Base-by-base conservation (phyloP, 1,140 invertebrate species). In the Pseudomyrmex sp. region DNA sequence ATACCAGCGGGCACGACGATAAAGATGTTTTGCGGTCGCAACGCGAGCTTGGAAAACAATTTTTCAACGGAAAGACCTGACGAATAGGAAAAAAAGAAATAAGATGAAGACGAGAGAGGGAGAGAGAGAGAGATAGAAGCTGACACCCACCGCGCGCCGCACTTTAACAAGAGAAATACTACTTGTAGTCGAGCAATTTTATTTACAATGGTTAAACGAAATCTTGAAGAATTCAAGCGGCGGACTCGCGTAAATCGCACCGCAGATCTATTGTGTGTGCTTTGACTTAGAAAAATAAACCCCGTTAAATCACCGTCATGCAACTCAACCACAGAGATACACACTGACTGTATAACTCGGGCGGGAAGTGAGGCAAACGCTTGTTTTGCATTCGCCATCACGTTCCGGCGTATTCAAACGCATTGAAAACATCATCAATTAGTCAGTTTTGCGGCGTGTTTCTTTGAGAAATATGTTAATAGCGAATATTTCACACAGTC, bases 151-250 rank as follows among this genome's bases (percentile, higher is more conserved):
- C 35, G 65, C 76, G 76, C 13, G 9, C 50, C 52, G 20, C 72
- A 48, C 76, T 80, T 80, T 70, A 79, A 79, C 76, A 69, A 80
- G 76, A 80, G 72, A 80, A 80, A 80, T 80, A 70, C 54, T 80
- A 70, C 54, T 12, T 59, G 76, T 66, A 72, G 76, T 72, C 66
- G 76, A 80, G 76, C 76, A 80, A 80, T 80, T 80, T 80, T 80
- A 80, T 80, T 80, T 80, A 80, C 76, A 70, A 72, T 72, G 76
- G 76, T 80, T 80, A 80, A 80, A 80, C 76, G 66, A 80, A 80
- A 80, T 80, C 76, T 80, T 80, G 76, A 80, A 80, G 76, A 72
- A 80, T 80, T 54, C 59, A 80, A 80, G 54, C 76, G 66, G 54
- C 65, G 54, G 46, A 72, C 76, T 70, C 76, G 35, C 35, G 66